These are phyloP conservation scores for Panzeria rudis DNA, from an alignment of 2,888 invertebrate genomes.

Conservation along the genomic window DNA sequence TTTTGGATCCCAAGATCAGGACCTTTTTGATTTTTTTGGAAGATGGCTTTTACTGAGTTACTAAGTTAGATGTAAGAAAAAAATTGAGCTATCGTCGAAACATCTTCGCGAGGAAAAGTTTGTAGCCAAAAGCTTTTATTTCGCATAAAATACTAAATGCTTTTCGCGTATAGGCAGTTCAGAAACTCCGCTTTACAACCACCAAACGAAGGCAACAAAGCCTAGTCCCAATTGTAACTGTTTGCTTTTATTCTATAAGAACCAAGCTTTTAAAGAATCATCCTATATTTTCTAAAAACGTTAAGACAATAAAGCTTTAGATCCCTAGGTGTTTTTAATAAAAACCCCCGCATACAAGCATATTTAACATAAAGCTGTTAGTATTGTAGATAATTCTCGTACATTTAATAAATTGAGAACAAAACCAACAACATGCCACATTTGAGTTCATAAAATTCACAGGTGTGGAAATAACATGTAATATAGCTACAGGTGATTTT, in stretches of 20 bases:
- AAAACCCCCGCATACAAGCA: not conserved
- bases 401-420: not conserved
- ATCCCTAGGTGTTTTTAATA: not conserved
- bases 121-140: too few species aligned
- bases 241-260: not conserved
- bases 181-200: too few species aligned
- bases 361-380: not conserved
- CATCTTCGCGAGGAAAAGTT: too few species aligned
- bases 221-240: not conserved
- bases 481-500: constrained; percentile 61
- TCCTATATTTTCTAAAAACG: not conserved
- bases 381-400: not conserved
- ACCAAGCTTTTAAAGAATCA: not conserved
- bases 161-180: too few species aligned
- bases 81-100: too few species aligned
- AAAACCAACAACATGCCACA: constrained; percentile 12
- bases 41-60: too few species aligned
- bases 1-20: too few species aligned
- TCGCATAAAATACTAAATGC: too few species aligned
- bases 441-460: constrained; percentile 57
- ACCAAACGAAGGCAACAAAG: not conserved
- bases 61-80: too few species aligned
- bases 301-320: not conserved
- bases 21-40: too few species aligned
- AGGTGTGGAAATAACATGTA: constrained; percentile 65